Percentiles rank a stretch among this genome's conserved stretches.
Conservation (phyloP, 1,140 invertebrate species). For the Rhagoletis zephyria region DNA sequence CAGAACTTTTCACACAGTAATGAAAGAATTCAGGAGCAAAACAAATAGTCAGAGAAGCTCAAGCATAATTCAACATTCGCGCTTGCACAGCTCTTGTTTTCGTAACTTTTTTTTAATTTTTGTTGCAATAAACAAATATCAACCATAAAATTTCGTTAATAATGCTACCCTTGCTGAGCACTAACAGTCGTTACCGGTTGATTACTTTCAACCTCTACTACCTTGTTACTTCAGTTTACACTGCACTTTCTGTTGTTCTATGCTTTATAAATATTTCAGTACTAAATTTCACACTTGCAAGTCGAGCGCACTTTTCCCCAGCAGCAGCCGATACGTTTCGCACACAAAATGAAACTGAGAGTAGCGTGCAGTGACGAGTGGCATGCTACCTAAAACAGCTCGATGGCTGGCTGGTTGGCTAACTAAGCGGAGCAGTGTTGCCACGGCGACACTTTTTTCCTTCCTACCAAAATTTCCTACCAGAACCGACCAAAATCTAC, state of each 20-base stretch:
- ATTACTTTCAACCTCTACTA: background rate
- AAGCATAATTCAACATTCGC: background rate
- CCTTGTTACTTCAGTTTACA: background rate
- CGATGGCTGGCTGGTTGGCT: background rate
- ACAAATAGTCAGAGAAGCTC: background rate
- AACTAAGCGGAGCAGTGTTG: background rate
- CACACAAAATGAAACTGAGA: conserved; percentile 52
- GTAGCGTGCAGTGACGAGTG: background rate
- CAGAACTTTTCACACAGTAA: background rate
- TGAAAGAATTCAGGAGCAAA: background rate
- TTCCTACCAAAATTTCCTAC: no score
- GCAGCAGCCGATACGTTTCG: conserved; percentile 32
- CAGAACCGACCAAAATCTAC: no score
- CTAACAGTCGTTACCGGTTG: background rate
- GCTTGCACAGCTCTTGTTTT: background rate
- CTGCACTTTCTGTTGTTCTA: background rate
- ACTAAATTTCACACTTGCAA: background rate
- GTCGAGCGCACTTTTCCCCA: background rate
- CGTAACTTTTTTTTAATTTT: background rate
- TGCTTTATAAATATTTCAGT: background rate
- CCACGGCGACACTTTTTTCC: no score
- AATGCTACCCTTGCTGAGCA: background rate
- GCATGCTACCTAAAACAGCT: background rate
- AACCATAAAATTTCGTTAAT: background rate
- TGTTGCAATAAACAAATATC: no score